phyloP scores from a whole-genome alignment of 1,140 invertebrate species.

The Diuraphis noxia region DNA sequence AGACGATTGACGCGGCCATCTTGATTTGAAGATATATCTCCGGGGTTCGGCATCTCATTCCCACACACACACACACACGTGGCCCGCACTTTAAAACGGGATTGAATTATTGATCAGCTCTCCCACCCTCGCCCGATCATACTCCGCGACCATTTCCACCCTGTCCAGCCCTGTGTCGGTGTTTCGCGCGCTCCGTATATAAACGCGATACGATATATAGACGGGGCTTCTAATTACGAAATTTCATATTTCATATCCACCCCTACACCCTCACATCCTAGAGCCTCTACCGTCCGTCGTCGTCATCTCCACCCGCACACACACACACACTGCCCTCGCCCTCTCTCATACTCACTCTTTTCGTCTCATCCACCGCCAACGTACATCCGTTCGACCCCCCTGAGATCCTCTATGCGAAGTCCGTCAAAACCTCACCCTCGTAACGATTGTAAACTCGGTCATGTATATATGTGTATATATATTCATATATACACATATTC shows the following conservation, averaged over 20 bases:
- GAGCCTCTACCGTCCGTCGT: constrained; percentile 26
- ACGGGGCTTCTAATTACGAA: constrained; percentile 52
- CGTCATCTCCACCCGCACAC: constrained; percentile 6
- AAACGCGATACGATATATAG: constrained; percentile 27
- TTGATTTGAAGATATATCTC: constrained; percentile 55
- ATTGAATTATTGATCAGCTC: constrained; percentile 53
- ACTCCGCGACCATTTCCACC: neutral
- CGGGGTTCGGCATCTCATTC: constrained; percentile 49
- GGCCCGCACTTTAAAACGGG: constrained; percentile 44
- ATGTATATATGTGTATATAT: neutral
- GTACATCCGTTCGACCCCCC: constrained; percentile 13
- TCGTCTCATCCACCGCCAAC: neutral
- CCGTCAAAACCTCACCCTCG: constrained; percentile 45
- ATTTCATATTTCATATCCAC: constrained; percentile 53
- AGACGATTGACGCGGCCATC: constrained; percentile 56
- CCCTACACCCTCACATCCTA: constrained; percentile 25
- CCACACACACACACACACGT: constrained; percentile 32
- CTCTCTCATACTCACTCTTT: constrained; percentile 14
- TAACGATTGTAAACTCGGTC: constrained; percentile 38
- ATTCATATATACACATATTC: too few species aligned
- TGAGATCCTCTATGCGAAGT: constrained; percentile 39
- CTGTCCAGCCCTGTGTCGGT: neutral
- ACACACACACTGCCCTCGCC: neutral
- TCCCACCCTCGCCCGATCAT: neutral
- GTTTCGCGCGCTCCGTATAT: neutral